These are phyloP conservation scores for Condylura cristata DNA, from an alignment of 2,113 vertebrate genomes.

Conservation along the genomic window DNA sequence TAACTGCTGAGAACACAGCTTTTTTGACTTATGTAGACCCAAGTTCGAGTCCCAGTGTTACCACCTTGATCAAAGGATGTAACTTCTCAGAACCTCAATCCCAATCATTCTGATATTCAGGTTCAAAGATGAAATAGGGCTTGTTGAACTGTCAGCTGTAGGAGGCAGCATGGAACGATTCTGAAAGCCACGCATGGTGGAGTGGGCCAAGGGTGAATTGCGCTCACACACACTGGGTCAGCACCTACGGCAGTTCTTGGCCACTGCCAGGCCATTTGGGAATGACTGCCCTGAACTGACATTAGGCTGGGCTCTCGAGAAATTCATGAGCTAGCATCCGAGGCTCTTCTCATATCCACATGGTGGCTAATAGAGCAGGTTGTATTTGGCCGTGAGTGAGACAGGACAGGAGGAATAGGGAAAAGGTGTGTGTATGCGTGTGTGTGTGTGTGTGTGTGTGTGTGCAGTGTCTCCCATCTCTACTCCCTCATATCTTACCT, in stretches of 20 bases:
- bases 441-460: not conserved
- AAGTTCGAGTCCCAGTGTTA: not conserved
- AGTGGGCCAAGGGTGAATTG: not conserved
- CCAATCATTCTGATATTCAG: not conserved
- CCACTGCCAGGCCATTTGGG: not conserved
- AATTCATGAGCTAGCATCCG: not conserved
- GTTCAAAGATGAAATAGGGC: not conserved
- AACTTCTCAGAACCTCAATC: not conserved
- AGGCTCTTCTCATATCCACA: not conserved
- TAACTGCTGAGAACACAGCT: too few species aligned
- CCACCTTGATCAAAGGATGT: not conserved
- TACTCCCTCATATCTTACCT: slow-evolving; percentile 28
- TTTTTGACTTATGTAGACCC: not conserved
- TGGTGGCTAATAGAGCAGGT: not conserved
- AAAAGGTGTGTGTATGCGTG: not conserved
- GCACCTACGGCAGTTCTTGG: not conserved
- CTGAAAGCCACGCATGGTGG: not conserved
- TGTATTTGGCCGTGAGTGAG: not conserved
- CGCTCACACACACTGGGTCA: not conserved
- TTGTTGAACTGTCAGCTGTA: not conserved
- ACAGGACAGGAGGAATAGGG: not conserved
- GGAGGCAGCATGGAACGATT: not conserved
- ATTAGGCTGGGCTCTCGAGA: not conserved
- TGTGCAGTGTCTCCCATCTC: not conserved
- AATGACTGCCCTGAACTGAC: not conserved